Percentiles rank a stretch among this genome's conserved stretches.
Conservation (phyloP, 2,113 vertebrate species). For the Ctenomys sociabilis region DNA sequence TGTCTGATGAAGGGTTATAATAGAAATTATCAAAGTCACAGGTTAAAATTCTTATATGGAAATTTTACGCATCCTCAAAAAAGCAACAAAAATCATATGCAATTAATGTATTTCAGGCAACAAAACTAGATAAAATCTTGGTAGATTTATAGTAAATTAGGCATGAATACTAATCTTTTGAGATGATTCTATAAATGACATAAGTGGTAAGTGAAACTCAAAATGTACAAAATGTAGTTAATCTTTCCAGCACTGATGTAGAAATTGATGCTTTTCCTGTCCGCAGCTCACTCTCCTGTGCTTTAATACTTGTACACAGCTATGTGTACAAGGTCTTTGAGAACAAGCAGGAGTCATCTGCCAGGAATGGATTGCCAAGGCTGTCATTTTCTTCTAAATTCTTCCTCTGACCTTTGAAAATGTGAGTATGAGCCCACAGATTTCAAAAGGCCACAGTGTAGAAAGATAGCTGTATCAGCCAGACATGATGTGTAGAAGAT, state of each 20-base stretch:
- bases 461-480: background rate
- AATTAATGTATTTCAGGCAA: background rate
- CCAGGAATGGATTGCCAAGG: constrained; percentile 26
- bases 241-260: background rate
- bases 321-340: constrained; percentile 26
- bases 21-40: background rate
- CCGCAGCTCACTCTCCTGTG: constrained; percentile 60
- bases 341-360: constrained; percentile 19
- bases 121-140: background rate
- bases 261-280: constrained; percentile 66
- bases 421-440: background rate
- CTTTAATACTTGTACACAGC: constrained; percentile 58
- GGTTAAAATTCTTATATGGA: background rate
- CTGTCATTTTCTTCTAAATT: background rate
- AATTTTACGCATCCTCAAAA: background rate
- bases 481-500: background rate
- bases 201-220: constrained; percentile 50
- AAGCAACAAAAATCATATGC: background rate
- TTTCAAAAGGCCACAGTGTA: background rate
- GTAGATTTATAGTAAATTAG: background rate
- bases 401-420: background rate
- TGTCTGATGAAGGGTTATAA: background rate
- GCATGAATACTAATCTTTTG: background rate
- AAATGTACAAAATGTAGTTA: background rate
- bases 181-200: background rate